Base-by-base conservation (phyloP, 2,797 vertebrate species). In the Tragelaphus eurycerus region DNA sequence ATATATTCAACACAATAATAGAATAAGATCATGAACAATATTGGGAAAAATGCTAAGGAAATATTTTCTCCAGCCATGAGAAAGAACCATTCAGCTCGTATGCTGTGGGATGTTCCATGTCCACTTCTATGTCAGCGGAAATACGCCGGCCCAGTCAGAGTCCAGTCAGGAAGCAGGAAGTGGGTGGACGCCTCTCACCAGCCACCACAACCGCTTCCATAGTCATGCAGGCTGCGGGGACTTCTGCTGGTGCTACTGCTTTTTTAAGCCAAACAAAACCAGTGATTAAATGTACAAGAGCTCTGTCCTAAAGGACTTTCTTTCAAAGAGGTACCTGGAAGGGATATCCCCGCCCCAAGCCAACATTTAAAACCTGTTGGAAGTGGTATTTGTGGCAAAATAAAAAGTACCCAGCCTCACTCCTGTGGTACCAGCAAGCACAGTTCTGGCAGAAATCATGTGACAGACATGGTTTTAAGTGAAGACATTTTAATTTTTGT, bases 401-500 rank as follows among this genome's bases (percentile, higher is more conserved):
- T 59, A 79, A 43, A 93, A 64, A 96, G 64, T 86, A 93, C 93
- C 62, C 64, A 92, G 34, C 19, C 92, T 97, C 95, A 54, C 59
- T 31, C 13, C 38, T 23, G 46, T 55, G 12, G 83, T 93, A 82
- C 91, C 76, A 94, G 83, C 10, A 90, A 97, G 86, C 85, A 96
- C 31, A 52, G 43, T 50, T 86, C 85, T 62, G 92, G 86, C 86
- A 96, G 98, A 93, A 97, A 76, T 90, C 97, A 86, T 67, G n/a
- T 98, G 97, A 96, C 95, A 98, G 93, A 78, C 84, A 79, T 31
- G 43, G 83, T 94, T 98, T 93, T 94, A 97, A 98, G 81, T 95
- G 96, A 71, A 98, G 48, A 95, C 59, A 54, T 82, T 98, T 98
- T 87, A 97, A 97, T 91, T 98, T 98, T 89, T 85, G 88, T 93